Base-by-base conservation (phyloP, 2,797 vertebrate species). In the Lindbergichthys nudifrons region DNA sequence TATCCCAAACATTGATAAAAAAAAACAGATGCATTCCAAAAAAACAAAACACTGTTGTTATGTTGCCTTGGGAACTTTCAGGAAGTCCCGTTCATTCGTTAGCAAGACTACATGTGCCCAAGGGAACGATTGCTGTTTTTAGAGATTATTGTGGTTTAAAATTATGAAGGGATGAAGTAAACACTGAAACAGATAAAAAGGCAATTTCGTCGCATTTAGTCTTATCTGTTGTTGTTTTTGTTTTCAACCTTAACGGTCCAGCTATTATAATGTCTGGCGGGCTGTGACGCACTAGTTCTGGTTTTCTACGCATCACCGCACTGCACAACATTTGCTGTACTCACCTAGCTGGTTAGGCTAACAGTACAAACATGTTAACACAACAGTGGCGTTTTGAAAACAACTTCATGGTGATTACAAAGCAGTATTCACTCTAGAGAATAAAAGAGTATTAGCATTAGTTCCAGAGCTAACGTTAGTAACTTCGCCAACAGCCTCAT, bases 281-380 rank as follows among this genome's bases (percentile, higher is more conserved):
- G 86, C 73, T 82, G 46, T 86, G 86, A 88, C 81, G 70, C 77
- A 81, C 19, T 1, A 42, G n/a, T 82, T 87, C 85, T 76, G 57
- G 54, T 79, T 48, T 57, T 36, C 54, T 85, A 75, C 59, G 56
- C 80, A 26, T 14, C 63, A 48, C 50, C 65, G 19, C 46, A 18
- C 46, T 64, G 39, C 72, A 75, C 8, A 77, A 79, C 65, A 81
- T 12, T 4, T 10, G n/a, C 51, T 51, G 45, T 11, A 9, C 6
- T 18, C 23, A 19, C 11, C 12, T 41, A 67, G 47, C 50, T 43
- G n/a, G 30, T 3, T 10, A 41, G 6, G 64, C 81, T 64, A 3
- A 60, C 39, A 1, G 10, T 15, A 13, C 9, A 0, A 32, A 48
- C 18, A 21, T 0, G 1, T 16, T 11, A 7, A 1, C 16, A 2